Percentiles rank a stretch among this genome's conserved stretches.
phyloP scores from a whole-genome alignment of 2,797 vertebrate species.

The Cheirogaleus major region DNA sequence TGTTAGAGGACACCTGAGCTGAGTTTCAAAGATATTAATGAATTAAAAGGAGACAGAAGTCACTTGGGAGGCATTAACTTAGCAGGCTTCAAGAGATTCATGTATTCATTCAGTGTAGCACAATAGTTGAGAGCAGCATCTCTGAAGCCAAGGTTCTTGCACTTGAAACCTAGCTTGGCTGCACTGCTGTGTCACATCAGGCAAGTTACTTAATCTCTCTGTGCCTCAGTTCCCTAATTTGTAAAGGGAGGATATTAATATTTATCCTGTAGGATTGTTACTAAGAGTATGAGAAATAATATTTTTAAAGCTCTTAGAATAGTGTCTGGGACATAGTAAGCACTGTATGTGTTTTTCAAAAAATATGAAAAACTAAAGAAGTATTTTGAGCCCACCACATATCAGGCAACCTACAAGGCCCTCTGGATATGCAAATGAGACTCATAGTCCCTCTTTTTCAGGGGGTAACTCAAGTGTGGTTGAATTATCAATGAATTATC shows the following conservation, averaged over 20 bases:
- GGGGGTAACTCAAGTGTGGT: not conserved
- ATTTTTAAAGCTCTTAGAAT: not conserved
- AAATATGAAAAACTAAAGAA: not conserved
- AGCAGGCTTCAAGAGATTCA: not conserved
- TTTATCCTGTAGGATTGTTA: not conserved
- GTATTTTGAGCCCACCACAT: not conserved
- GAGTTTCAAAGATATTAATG: not conserved
- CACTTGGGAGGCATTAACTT: not conserved
- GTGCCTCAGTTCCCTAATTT: not conserved
- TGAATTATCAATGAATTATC: not conserved
- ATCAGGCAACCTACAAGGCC: not conserved
- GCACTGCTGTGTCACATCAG: no score
- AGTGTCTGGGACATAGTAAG: not conserved
- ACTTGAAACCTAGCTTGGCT: not conserved
- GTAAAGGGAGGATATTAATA: not conserved
- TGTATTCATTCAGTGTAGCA: not conserved
- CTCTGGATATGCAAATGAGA: not conserved
- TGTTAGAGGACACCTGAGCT: not conserved
- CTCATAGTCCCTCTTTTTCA: not conserved
- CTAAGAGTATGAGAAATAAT: not conserved
- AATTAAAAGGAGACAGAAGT: not conserved
- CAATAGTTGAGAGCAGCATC: not conserved
- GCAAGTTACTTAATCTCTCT: not conserved
- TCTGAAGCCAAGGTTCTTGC: not conserved
- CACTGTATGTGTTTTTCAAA: not conserved